Evolutionary conservation across 64 coral and sea anemone species (phyloP), one percentile per base, ranked within the genome.

Genomic region (Cladopsammia gracilis): DNA sequence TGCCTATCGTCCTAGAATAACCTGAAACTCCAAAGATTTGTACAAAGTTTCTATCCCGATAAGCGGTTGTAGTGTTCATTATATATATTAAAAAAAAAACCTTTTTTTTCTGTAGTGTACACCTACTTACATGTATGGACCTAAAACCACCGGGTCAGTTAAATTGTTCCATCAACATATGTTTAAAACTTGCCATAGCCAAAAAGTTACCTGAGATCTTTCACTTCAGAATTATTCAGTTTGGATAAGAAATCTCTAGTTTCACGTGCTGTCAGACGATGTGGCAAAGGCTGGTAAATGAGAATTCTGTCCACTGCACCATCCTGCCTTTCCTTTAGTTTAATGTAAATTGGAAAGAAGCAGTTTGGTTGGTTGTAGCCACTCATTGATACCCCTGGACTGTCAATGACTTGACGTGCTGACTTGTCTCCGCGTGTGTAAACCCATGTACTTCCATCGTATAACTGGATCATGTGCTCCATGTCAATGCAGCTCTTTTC

Each of bases 301-400:
- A 87, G 20, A 1, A 87, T 58, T 20, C 50, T 51, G 53, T 87
- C 84, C 16, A 72, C 53, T 10, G 65, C 84, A 54, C 90, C 73
- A 65, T 92, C 81, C 72, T 76, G 26, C 64, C 81, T 43, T 86
- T 78, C 90, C 47, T 74, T 58, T 9, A 92, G 59, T 51, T 69
- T 86, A 18, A 66, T 25, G 24, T 69, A 86, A 18, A 92, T 78
- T 0, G 71, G 82, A 34, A 78, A 86, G 75, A 92, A 86, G 4
- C 73, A 6, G 19, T 85, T 23, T 4, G 90, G 90, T 57, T 92
- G 90, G 3, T 52, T 75, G 11, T 64, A 93, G 16, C 74, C 73
- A 15, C 59, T 34, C 6, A 93, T 49, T 2, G 83, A 93, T 0
- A 75, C 85, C 20, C 85, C 85, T 4, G 92, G 85, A 7, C 16